Evolutionary conservation across 2,113 vertebrate species (phyloP).

Genomic region (Neopipo cinnamomea): DNA sequence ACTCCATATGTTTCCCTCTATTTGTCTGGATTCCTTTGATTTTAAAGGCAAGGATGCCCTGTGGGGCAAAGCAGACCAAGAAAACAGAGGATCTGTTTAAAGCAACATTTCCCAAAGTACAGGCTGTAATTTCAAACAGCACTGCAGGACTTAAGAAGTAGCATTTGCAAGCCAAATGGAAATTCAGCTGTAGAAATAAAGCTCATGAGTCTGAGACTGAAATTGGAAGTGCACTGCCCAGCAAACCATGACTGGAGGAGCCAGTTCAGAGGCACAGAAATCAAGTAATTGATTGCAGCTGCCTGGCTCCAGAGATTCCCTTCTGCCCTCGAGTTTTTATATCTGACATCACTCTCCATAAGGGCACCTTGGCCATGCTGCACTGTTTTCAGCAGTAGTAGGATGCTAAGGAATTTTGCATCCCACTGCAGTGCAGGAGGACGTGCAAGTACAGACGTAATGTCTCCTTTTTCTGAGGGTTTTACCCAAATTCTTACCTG

Average conservation of each 20-base stretch:
- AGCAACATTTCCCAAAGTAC: neutral
- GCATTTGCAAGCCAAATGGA: constrained; percentile 3
- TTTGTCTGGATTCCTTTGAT: neutral
- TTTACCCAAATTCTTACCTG: neutral
- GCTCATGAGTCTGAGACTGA: neutral
- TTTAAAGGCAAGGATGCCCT: neutral
- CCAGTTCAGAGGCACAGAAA: neutral
- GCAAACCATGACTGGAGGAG: neutral
- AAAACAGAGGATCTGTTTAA: constrained; percentile 2
- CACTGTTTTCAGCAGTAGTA: neutral
- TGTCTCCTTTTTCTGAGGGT: neutral
- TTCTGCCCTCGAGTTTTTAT: neutral
- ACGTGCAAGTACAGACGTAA: neutral
- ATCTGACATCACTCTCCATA: neutral
- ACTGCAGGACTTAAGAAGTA: neutral
- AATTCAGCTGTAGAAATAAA: constrained; percentile 25
- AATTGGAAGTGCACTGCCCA: neutral
- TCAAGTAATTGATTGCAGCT: neutral
- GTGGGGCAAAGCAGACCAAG: neutral
- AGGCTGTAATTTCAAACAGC: neutral
- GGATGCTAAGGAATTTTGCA: neutral
- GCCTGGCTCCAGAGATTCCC: neutral
- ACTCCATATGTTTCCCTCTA: neutral
- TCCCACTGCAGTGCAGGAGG: neutral
- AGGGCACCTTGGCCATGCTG: neutral